Evolutionary conservation across 2,113 vertebrate genomes (phyloP), one percentile per base, ranked within the genome.

Genomic region (Channa argus): DNA sequence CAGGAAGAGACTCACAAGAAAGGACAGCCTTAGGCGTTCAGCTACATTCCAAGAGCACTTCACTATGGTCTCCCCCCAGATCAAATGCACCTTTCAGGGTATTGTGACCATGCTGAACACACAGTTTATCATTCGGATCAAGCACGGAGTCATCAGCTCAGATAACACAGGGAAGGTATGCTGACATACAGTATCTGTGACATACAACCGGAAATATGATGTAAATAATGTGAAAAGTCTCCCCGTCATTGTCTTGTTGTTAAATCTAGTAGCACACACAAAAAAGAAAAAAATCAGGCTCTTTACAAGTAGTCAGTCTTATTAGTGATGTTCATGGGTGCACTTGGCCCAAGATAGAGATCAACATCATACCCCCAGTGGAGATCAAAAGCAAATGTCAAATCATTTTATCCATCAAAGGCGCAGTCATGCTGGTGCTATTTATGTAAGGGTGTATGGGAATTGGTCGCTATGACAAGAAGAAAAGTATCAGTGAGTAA

Each of bases 21-120:
- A 95, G 81, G 97, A 99, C 52, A 88, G 95, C 63, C 94, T 95
- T 84, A 95, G 95, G 56, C 94, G 96, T 81, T 90, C 95, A 0
- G 80, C 95, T 0, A 90, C 64, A 45, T 99, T 99, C 88, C 95
- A 97, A 58, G 97, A 99, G 67, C 94, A 96, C 84, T 99, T 99
- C 69, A 93, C 94, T 76, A 96, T 99, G 68, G 89, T 99, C 50
- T 94, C 94, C 5, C 98, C 98, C 0, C 96, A 95, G 88, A 96
- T 98, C 91, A 96, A 92, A 84, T 95, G 95, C 47, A 96, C 95
- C 6, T 99, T 99, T 84, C 96, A 96, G 46, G 95, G 95, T 45
- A 98, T 99, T 84, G 93, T 99, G 92, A 96, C 96, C 72, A 98
- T 98, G 97, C 79, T 99, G 59, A 99, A 99, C 78, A 96, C 98